Percentiles rank a stretch among this genome's conserved stretches.
Evolutionary conservation across 2,113 vertebrate species (phyloP).

Genomic region (Haemorhous mexicanus): DNA sequence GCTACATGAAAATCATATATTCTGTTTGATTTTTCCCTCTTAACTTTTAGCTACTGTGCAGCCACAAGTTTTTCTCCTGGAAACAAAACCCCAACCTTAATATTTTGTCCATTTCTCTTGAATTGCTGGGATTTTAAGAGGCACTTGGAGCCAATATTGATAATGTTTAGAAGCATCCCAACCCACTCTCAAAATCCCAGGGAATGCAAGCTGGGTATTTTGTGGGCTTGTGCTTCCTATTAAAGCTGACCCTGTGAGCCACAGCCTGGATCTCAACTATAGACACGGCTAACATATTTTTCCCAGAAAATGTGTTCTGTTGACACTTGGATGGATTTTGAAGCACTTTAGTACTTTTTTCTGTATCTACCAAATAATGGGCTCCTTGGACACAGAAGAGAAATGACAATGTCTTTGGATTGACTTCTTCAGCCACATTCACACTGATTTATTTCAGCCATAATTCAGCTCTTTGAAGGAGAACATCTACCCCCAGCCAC

Average conservation of each 20-base stretch:
- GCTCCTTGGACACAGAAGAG: neutral
- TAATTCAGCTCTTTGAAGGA: neutral
- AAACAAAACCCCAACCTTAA: neutral
- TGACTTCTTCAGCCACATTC: neutral
- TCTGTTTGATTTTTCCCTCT: neutral
- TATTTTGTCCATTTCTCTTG: neutral
- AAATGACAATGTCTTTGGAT: neutral
- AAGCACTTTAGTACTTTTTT: neutral
- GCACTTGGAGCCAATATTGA: neutral
- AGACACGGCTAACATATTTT: neutral
- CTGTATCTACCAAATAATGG: neutral
- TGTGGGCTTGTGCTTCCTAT: neutral
- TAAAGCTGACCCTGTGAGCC: neutral
- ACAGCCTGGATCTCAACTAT: neutral
- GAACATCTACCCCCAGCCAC: neutral
- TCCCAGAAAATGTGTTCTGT: neutral
- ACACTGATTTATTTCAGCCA: neutral
- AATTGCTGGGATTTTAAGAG: neutral
- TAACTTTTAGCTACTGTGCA: neutral
- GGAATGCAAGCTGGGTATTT: neutral
- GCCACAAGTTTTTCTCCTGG: neutral
- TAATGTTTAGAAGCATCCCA: neutral
- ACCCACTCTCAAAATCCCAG: neutral
- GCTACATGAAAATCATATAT: neutral
- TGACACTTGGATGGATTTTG: neutral